Base-by-base conservation (phyloP, 2,797 vertebrate species). In the Eulemur coronatus region DNA sequence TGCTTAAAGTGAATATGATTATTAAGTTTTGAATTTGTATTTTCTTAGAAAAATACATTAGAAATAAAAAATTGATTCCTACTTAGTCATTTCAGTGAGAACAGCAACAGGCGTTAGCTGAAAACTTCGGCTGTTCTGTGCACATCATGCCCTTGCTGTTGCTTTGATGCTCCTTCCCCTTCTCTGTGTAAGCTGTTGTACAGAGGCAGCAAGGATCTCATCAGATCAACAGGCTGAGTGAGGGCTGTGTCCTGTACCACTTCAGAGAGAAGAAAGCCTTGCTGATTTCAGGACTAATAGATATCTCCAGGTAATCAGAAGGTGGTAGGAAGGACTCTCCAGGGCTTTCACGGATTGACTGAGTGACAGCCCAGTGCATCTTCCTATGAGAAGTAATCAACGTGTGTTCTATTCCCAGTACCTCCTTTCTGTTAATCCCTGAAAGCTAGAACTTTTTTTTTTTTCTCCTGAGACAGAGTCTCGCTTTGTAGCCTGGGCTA, bases 21-120 rank as follows among this genome's bases (percentile, higher is more conserved):
- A 67, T 89, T 33, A 96, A 59, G 63, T 80, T 89, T 85, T 88
- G 35, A 86, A 84, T 43, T 76, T 84, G 28, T n/a, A 48, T 89
- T 93, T 92, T 96, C 59, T 95, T 78, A 81, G 50, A 12, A 46
- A 73, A 73, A 73, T 88, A 30, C 48, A 69, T 84, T 59, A 48
- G 76, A 35, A 50, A 28, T 90, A 46, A 90, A 80, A 61, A 73
- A 43, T n/a, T 14, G n/a, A 48, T 92, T 90, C 46, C 28, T 35
- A 63, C 5, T 72, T 89, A 80, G n/a, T 89, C 12, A 28, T 69
- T 96, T 90, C 24, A 10, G 35, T 20, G 70, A 89, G 55, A 63
- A 59, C 28, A 89, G 7, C 2, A 52, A 52, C 28, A 28, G 67
- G 35, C 24, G 28, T 95, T 43, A 61, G 35, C 78, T 87, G 82